Base-by-base conservation (phyloP, 2,113 vertebrate species). In the Sclerurus mexicanus region DNA sequence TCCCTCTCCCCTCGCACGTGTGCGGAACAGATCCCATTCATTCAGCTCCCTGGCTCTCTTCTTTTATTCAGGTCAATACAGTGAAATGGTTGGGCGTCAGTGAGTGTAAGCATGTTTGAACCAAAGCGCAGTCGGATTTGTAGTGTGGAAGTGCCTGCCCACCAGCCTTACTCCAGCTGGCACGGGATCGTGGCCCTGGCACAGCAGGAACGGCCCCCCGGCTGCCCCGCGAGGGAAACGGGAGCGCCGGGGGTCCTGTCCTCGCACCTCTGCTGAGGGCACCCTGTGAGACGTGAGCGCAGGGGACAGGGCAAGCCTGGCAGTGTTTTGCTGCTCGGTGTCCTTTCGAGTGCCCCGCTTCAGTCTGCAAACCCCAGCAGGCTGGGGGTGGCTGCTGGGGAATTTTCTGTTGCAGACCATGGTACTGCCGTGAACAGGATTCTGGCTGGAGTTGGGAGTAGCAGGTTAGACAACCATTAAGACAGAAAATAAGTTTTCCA, bases 401-500 rank as follows among this genome's bases (percentile, higher is more conserved):
- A 37, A 47, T 23, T 78, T 37, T 56, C 71, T 3, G 0, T 15
- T 79, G 62, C 63, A 80, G 60, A 62, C 44, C 50, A 6, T 19
- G 60, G 52, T 46, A 59, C 6, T 46, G 52, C 67, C 42, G 35
- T 31, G 49, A 94, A 81, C 33, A 66, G 33, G 53, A 66, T 91
- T 73, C 21, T 40, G 30, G 40, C 56, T 76, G 30, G 13, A 83
- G 35, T 44, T 80, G 22, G 53, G 44, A 44, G 27, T 30, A 72
- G 63, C 67, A 86, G 85, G 85, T 85, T 35, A 91, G 63, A 67
- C 79, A 85, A 82, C 33, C 40, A 74, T 56, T 53, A 33, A 71
- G 59, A 91, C 17, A 55, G 40, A 71, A 83, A 87, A 86, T 77
- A n/a, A 63, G 31, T 88, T 96, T 96, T 67, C 39, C 52, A 56